Evolutionary conservation across 2,113 vertebrate genomes (phyloP).

Genomic region (Ciconia boyciana): DNA sequence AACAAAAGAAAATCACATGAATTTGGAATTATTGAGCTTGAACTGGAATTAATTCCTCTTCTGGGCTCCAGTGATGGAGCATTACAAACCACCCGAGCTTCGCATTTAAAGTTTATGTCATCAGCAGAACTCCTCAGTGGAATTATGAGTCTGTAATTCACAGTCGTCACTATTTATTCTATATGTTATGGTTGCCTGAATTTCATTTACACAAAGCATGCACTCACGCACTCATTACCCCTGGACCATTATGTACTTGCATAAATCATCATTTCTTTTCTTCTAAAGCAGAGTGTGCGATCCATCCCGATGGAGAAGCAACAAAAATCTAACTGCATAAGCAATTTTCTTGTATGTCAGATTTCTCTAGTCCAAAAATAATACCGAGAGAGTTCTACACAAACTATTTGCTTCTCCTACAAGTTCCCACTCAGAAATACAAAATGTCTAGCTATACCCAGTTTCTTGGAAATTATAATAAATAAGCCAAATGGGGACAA

Average conservation of each 20-base stretch:
- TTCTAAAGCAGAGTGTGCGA: neutral
- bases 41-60: neutral
- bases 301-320: neutral
- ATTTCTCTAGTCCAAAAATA: conserved; percentile 27
- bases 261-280: neutral
- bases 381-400: neutral
- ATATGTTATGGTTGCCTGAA: neutral
- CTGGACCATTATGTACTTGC: neutral
- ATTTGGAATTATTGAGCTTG: neutral
- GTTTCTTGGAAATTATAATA: neutral
- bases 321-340: conserved; percentile 7
- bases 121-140: neutral
- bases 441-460: neutral
- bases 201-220: neutral
- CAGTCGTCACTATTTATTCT: neutral
- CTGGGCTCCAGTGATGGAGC: neutral
- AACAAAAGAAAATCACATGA: neutral
- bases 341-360: neutral
- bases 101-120: neutral
- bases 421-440: neutral
- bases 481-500: neutral
- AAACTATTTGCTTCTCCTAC: neutral
- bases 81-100: neutral
- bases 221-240: neutral
- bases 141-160: neutral